A percentile compares a stretch with the other conserved stretches of the same genome.
These are phyloP conservation scores for Pituophis catenifer DNA, from an alignment of 2,113 vertebrate genomes.

Conservation along the genomic window DNA sequence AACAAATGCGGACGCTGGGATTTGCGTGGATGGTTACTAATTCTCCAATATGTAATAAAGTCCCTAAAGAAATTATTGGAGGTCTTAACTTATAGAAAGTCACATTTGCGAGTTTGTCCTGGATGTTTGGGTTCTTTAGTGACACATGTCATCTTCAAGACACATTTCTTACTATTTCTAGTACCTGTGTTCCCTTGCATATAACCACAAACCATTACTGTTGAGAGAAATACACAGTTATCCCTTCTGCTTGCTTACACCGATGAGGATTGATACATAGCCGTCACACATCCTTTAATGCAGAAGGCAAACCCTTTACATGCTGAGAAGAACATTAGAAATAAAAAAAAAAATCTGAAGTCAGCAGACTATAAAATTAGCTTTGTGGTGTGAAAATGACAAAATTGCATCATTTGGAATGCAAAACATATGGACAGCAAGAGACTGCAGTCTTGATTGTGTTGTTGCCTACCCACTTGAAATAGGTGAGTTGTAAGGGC, in stretches of 20 bases:
- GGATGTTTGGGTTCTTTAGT: rapidly evolving
- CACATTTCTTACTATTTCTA: background rate
- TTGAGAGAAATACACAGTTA: conserved; percentile 26
- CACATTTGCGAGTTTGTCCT: background rate
- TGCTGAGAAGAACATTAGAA: conserved; percentile 48
- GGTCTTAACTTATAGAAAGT: background rate
- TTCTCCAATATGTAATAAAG: background rate
- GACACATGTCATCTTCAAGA: rapidly evolving
- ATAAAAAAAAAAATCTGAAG: conserved; percentile 43
- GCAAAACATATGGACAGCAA: conserved; percentile 28
- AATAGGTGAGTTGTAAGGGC: rapidly evolving
- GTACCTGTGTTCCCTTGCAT: background rate
- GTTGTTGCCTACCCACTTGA: background rate
- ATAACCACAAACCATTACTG: background rate
- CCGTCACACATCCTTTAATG: conserved; percentile 2
- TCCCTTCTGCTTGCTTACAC: background rate
- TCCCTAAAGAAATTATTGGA: background rate
- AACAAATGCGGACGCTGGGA: background rate
- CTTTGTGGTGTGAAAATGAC: conserved; percentile 59
- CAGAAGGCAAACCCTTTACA: conserved; percentile 41
- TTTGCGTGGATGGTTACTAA: background rate
- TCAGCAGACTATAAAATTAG: conserved; percentile 66
- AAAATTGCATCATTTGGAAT: conserved; percentile 48
- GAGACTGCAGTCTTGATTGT: background rate
- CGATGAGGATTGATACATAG: background rate